Evolutionary conservation across 2,113 vertebrate genomes (phyloP).

Genomic region (Nanorana parkeri): DNA sequence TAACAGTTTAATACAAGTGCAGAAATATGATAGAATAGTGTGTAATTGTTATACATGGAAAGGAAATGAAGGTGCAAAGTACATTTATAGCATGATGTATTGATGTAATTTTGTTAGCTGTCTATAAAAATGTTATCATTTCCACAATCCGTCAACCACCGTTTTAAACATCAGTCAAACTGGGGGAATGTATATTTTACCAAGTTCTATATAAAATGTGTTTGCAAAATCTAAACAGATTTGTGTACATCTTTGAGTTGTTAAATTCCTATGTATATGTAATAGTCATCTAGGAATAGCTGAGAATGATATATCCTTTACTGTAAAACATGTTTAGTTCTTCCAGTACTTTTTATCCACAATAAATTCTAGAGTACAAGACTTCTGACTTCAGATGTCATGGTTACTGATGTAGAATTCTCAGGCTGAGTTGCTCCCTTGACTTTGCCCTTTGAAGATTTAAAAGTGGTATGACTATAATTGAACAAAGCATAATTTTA

Average conservation of each 20-base stretch:
- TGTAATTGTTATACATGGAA: no score
- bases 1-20: no score
- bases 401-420: constrained; percentile 38
- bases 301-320: not conserved
- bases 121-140: no score
- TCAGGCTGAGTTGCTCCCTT: constrained; percentile 19
- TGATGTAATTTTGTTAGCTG: no score
- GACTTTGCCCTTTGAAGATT: constrained; percentile 21
- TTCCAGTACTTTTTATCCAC: not conserved
- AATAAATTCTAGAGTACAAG: constrained; percentile 26
- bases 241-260: not conserved
- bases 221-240: not conserved
- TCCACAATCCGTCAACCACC: no score
- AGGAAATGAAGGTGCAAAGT: no score
- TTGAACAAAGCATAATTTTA: constrained; percentile 8
- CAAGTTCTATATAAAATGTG: no score
- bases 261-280: not conserved
- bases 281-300: constrained; percentile 1
- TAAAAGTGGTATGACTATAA: not conserved
- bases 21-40: no score
- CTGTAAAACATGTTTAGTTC: not conserved
- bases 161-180: no score
- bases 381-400: constrained; percentile 20
- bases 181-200: no score
- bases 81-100: no score